A percentile compares a stretch with the other conserved stretches of the same genome.
Evolutionary conservation across 2,797 vertebrate species (phyloP).

Genomic region (Strix occidentalis): DNA sequence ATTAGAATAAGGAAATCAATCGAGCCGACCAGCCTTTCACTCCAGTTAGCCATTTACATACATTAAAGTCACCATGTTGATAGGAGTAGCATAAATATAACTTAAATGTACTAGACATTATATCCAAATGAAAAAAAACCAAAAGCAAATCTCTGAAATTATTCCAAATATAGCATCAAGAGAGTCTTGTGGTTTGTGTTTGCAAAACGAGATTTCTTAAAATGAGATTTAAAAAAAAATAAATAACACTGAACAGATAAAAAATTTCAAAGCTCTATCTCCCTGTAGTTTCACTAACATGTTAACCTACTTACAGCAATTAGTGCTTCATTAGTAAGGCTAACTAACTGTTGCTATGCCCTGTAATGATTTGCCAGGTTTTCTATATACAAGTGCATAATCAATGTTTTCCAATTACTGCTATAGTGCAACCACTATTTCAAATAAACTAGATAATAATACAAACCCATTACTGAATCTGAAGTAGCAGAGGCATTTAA

Average conservation of each 20-base stretch:
- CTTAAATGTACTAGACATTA: constrained; percentile 25
- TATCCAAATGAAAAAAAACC: background rate
- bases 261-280: constrained; percentile 84
- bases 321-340: constrained; percentile 99
- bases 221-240: constrained; percentile 41
- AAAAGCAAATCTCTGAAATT: constrained; percentile 30
- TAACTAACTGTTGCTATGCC: constrained; percentile 99
- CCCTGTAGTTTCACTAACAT: constrained; percentile 98
- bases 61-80: constrained; percentile 43
- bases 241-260: constrained; percentile 63
- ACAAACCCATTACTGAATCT: constrained; percentile 98
- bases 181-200: constrained; percentile 38
- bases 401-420: constrained; percentile 99
- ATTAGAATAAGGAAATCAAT: constrained; percentile 37
- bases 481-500: constrained; percentile 99
- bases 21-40: background rate
- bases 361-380: constrained; percentile 99
- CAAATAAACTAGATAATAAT: constrained; percentile 99
- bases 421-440: constrained; percentile 99
- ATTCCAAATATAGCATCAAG: constrained; percentile 23
- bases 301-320: constrained; percentile 99
- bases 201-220: constrained; percentile 36
- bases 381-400: constrained; percentile 99
- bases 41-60: constrained; percentile 41
- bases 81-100: constrained; percentile 24